Conservation (phyloP, 2,113 vertebrate genomes). For the Ranitomeya imitator region DNA sequence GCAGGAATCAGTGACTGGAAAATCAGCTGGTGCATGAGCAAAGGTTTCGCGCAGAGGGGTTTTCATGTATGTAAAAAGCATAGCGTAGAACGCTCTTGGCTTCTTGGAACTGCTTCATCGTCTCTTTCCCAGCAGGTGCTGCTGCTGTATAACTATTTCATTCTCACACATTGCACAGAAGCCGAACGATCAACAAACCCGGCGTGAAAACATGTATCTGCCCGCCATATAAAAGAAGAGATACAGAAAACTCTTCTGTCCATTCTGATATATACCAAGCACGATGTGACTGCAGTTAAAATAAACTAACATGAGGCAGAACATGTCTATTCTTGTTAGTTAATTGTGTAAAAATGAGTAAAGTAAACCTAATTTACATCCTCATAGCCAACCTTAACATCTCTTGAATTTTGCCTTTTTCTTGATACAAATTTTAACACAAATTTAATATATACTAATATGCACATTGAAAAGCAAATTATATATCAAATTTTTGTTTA, state of each 20-base stretch:
- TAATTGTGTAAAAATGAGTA: too few relatives aligned
- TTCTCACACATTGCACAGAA: slow-evolving; percentile 43
- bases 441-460: too few relatives aligned
- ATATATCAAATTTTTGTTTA: too few relatives aligned
- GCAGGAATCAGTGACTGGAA: slow-evolving; percentile 33
- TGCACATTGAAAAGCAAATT: too few relatives aligned
- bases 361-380: too few relatives aligned
- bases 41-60: slow-evolving; percentile 23
- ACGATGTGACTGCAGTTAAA: too few relatives aligned
- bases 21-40: slow-evolving; percentile 24
- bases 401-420: too few relatives aligned
- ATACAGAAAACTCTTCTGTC: not conserved
- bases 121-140: slow-evolving; percentile 65
- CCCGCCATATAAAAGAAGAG: not conserved
- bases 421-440: too few relatives aligned
- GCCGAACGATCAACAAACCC: not conserved
- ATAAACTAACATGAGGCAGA: too few relatives aligned
- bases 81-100: slow-evolving; percentile 32
- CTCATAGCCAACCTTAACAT: too few relatives aligned
- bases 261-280: too few relatives aligned
- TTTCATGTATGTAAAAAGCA: slow-evolving; percentile 4
- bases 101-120: slow-evolving; percentile 56
- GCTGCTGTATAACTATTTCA: slow-evolving; percentile 64
- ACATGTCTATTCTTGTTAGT: too few relatives aligned
- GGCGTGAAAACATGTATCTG: not conserved